These are phyloP conservation scores for Aplochiton taeniatus DNA, from an alignment of 2,797 vertebrate genomes.

Conservation along the genomic window DNA sequence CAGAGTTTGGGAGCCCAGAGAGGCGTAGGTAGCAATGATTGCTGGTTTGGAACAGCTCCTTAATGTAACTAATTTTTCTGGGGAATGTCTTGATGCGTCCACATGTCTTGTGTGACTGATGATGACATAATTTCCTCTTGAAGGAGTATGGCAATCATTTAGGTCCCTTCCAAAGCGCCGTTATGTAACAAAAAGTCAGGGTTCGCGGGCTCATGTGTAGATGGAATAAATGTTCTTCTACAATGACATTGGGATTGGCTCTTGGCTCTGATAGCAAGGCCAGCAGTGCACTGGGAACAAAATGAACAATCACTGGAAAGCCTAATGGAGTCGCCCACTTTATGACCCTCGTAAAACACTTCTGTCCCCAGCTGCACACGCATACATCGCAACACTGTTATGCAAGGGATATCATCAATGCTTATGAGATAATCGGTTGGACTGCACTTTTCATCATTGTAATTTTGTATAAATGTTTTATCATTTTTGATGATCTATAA, in stretches of 20 bases:
- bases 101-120: neutral
- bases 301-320: slow-evolving; percentile 62
- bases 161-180: neutral
- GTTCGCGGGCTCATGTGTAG: slow-evolving; percentile 25
- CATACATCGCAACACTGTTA: slow-evolving; percentile 40
- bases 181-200: slow-evolving; percentile 29
- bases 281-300: slow-evolving; percentile 49
- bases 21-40: too few species aligned
- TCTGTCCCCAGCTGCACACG: slow-evolving; percentile 34
- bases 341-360: slow-evolving; percentile 69
- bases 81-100: too few species aligned
- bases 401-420: slow-evolving; percentile 38
- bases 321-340: slow-evolving; percentile 57
- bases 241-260: slow-evolving; percentile 55
- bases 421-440: slow-evolving; percentile 13
- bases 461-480: slow-evolving; percentile 16
- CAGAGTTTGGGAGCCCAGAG: too few species aligned
- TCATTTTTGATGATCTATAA: slow-evolving; percentile 1
- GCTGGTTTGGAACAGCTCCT: too few species aligned
- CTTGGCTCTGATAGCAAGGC: slow-evolving; percentile 58
- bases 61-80: too few species aligned
- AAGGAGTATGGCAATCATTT: neutral
- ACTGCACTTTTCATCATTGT: too few species aligned
- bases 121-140: neutral
- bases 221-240: slow-evolving; percentile 33